These are phyloP conservation scores for Elephantulus edwardii DNA, from an alignment of 2,113 vertebrate species.

Conservation along the genomic window DNA sequence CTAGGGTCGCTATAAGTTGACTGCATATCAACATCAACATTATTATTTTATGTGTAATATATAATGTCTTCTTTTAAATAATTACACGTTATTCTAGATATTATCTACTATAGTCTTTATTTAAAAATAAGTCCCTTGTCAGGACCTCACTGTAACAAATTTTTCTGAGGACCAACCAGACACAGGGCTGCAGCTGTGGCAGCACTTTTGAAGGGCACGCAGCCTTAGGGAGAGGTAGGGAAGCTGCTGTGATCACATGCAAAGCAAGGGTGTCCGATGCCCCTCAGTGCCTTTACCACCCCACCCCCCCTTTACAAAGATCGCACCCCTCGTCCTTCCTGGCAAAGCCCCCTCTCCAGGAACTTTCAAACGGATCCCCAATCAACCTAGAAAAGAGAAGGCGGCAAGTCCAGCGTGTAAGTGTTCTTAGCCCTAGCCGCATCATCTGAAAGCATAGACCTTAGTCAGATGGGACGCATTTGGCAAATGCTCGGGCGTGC, in stretches of 20 bases:
- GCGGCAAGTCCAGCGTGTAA: not conserved
- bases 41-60: no score
- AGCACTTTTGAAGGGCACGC: not conserved
- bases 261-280: not conserved
- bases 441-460: constrained; percentile 8
- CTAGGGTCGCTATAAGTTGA: no score
- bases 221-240: not conserved
- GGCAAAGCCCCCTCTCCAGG: not conserved
- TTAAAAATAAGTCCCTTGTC: not conserved
- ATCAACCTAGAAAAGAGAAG: not conserved
- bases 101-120: no score
- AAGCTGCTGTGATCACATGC: not conserved
- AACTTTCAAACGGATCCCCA: not conserved
- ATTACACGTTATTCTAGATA: no score
- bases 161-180: not conserved
- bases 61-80: no score
- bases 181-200: not conserved
- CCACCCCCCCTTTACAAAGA: not conserved
- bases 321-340: not conserved
- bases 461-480: not conserved
- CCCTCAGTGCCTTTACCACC: not conserved
- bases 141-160: not conserved
- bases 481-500: constrained; percentile 59
- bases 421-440: constrained; percentile 36
- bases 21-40: no score